These are phyloP conservation scores for Trichonephila inaurata DNA, from an alignment of 1,140 invertebrate species.

Conservation along the genomic window DNA sequence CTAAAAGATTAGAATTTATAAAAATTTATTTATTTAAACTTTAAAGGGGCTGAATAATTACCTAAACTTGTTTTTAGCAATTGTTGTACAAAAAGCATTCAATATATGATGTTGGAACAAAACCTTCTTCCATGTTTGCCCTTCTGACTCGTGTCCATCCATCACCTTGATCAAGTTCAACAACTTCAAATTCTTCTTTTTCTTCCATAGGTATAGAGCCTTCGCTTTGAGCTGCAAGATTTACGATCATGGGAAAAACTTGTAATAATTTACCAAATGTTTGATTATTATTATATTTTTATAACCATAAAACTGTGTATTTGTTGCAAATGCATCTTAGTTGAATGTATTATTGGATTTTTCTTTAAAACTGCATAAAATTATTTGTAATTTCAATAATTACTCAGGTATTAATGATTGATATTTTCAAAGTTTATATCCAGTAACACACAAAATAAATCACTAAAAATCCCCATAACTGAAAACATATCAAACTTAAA, in stretches of 20 bases:
- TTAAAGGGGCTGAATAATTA: background rate
- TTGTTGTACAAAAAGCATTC: conserved; percentile 78
- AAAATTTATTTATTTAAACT: background rate
- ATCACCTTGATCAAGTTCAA: conserved; percentile 98
- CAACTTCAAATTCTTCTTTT: conserved; percentile 95
- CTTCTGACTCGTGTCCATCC: conserved; percentile 98
- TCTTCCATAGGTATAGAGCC: conserved; percentile 97
- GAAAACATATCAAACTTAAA: too few relatives aligned
- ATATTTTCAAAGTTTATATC: too few relatives aligned
- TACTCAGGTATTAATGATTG: too few relatives aligned
- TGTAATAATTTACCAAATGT: too few relatives aligned
- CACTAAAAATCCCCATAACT: too few relatives aligned
- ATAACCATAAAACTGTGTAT: too few relatives aligned
- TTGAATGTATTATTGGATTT: too few relatives aligned
- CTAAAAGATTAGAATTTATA: background rate
- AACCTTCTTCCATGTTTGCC: conserved; percentile 87
- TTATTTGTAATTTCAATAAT: too few relatives aligned
- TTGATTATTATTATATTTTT: too few relatives aligned
- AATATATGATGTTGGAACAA: conserved; percentile 98
- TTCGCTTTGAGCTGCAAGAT: conserved; percentile 90
- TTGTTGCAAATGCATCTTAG: too few relatives aligned
- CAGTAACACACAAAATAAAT: too few relatives aligned
- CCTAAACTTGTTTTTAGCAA: conserved; percentile 65
- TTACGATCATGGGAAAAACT: background rate
- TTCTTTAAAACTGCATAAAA: too few relatives aligned